Evolutionary conservation across 2,888 invertebrate genomes (phyloP), one percentile per base, ranked within the genome.

Genomic region (Hyalella azteca): DNA sequence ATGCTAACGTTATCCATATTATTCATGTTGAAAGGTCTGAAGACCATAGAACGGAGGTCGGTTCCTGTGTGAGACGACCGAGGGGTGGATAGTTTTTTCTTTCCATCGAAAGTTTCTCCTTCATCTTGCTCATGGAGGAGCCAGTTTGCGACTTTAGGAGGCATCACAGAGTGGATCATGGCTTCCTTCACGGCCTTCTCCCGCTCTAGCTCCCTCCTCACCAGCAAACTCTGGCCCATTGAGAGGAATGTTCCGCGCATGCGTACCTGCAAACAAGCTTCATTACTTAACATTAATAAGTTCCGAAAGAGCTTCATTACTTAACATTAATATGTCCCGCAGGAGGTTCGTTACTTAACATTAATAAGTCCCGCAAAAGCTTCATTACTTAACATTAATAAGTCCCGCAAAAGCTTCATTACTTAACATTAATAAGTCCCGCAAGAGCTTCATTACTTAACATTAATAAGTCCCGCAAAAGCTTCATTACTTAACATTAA

Each of bases 131-230:
- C 45, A 19, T 75, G 39, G 15, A 66, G 39, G 15, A 66, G 66
- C 66, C 66, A 66, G 39, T 66, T 3, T 45, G 76, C 50, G n/a
- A 85, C 94, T 87, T 93, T 94, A 0, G 95, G 96, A 11, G 98
- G 98, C 98, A 98, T 98, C 81, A 98, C 94, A 36, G 97, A 97
- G 87, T 94, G 94, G 86, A 96, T 97, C 97, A 98, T 97, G 88
- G 96, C 95, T 88, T 97, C 96, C 88, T 97, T 97, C 66, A 97
- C 90, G 87, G 95, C 94, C 86, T 96, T 96, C 88, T 98, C 98
- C 90, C 95, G 92, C 88, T 96, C 95, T 81, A 98, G 89, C 87
- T 97, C 96, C 78, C 94, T 91, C 41, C 96, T 90, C 4, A 97
- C 96, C 81, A 97, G 89, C 82, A 97, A 89, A 86, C 96, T 96